Evolutionary conservation across 1,140 invertebrate species (phyloP).

Genomic region (Megalopta genalis): DNA sequence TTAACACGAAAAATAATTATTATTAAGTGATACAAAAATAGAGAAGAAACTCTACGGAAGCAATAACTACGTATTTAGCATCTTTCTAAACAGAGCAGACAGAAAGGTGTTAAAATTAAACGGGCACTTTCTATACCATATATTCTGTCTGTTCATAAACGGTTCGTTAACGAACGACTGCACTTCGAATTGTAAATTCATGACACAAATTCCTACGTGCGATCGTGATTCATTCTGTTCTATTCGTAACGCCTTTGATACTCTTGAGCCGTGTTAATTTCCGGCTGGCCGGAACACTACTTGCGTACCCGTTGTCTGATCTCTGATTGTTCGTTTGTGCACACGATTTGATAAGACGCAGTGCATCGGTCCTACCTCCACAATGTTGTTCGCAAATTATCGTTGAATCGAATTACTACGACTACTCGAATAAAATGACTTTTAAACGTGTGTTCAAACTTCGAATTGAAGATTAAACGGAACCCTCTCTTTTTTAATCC

Average conservation of each 20-base stretch:
- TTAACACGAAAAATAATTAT: background rate
- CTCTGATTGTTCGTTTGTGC: background rate
- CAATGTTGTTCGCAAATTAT: no score
- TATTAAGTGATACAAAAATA: background rate
- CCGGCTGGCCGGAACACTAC: background rate
- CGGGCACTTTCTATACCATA: slow-evolving; percentile 14
- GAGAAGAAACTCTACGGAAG: no score
- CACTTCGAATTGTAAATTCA: slow-evolving; percentile 28
- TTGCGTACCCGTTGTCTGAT: background rate
- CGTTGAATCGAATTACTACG: no score
- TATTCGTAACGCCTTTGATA: background rate
- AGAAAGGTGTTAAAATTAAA: background rate
- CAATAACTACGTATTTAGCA: background rate
- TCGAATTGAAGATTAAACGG: no score
- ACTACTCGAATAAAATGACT: no score
- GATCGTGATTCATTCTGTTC: slow-evolving; percentile 25
- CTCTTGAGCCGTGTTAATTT: slow-evolving; percentile 10
- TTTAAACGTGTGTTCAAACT: no score
- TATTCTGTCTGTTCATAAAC: background rate
- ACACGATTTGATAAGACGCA: no score
- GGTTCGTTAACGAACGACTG: slow-evolving; percentile 9
- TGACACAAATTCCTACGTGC: slow-evolving; percentile 25
- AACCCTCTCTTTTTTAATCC: no score
- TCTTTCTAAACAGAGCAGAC: background rate
- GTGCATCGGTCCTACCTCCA: no score